Evolutionary conservation across 2,797 vertebrate species (phyloP).

Genomic region (Heliangelus exortis): DNA sequence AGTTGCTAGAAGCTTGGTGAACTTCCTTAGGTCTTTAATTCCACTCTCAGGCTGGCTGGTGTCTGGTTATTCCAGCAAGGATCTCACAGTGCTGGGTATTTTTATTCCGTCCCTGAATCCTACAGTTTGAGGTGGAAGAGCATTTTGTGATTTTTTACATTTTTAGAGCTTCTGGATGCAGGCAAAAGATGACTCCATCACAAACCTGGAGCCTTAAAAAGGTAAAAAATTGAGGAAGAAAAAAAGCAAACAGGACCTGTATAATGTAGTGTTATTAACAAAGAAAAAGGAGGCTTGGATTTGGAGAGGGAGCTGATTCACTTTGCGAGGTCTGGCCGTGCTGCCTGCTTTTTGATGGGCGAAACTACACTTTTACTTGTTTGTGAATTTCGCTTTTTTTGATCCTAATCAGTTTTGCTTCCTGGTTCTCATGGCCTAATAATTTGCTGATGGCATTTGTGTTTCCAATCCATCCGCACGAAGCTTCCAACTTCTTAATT

Average conservation of each 20-base stretch:
- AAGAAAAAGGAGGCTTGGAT: background rate
- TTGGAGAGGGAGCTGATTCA: background rate
- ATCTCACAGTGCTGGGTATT: accelerated
- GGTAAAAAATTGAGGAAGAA: background rate
- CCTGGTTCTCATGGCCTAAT: slow-evolving; percentile 51
- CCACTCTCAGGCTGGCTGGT: background rate
- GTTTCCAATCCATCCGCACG: slow-evolving; percentile 30
- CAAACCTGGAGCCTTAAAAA: background rate
- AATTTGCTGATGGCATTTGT: slow-evolving; percentile 52
- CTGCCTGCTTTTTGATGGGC: background rate
- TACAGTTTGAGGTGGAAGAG: background rate
- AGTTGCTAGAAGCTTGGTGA: background rate
- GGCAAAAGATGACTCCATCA: background rate
- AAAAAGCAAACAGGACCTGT: background rate
- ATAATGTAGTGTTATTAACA: background rate
- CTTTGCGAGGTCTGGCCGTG: background rate
- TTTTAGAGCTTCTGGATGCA: background rate
- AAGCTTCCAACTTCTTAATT: slow-evolving; percentile 61
- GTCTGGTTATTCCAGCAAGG: accelerated
- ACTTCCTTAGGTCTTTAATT: background rate
- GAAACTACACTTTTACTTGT: slow-evolving; percentile 27
- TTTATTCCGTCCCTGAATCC: background rate
- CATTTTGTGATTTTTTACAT: background rate
- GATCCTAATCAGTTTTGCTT: slow-evolving; percentile 47
- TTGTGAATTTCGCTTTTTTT: slow-evolving; percentile 44